Percentiles rank a stretch among this genome's conserved stretches.
These are phyloP conservation scores for Eupithecia subfuscata DNA, from an alignment of 2,888 invertebrate species.

Conservation along the genomic window DNA sequence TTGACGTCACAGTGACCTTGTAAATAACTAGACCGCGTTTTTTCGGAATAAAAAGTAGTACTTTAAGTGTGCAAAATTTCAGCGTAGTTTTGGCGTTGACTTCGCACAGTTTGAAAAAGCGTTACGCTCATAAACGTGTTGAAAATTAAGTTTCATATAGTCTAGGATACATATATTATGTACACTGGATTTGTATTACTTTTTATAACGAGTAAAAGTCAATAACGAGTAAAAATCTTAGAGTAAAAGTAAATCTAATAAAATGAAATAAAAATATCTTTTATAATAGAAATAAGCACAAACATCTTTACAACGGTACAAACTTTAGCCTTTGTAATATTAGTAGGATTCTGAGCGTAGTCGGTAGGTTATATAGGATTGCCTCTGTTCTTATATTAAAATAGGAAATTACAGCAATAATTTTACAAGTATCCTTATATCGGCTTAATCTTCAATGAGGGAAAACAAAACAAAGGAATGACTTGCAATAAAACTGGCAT, in stretches of 20 bases:
- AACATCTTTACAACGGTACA: not conserved
- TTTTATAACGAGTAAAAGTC: too few species aligned
- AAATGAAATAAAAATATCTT: too few species aligned
- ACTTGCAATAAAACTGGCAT: slow-evolving; percentile 27
- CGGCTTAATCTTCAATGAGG: slow-evolving; percentile 12
- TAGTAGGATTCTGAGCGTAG: not conserved
- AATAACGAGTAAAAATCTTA: too few species aligned
- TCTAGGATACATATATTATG: too few species aligned
- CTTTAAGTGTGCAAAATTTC: not conserved
- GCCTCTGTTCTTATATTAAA: not conserved
- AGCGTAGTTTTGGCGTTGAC: not conserved
- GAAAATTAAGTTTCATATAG: too few species aligned
- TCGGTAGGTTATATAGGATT: not conserved
- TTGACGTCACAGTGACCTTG: too few species aligned
- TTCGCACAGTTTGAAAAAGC: not conserved
- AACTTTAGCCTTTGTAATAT: not conserved
- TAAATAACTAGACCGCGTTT: not conserved
- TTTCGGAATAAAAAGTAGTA: too few species aligned
- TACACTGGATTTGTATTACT: too few species aligned
- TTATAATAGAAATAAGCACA: too few species aligned
- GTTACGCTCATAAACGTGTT: too few species aligned
- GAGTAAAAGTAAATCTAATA: too few species aligned
- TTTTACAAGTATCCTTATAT: slow-evolving; percentile 10
- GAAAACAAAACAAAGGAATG: slow-evolving; percentile 16
- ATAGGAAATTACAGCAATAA: slow-evolving; percentile 13